Base-by-base conservation (phyloP, 1,140 invertebrate genomes). In the Brachionus koreanus region DNA sequence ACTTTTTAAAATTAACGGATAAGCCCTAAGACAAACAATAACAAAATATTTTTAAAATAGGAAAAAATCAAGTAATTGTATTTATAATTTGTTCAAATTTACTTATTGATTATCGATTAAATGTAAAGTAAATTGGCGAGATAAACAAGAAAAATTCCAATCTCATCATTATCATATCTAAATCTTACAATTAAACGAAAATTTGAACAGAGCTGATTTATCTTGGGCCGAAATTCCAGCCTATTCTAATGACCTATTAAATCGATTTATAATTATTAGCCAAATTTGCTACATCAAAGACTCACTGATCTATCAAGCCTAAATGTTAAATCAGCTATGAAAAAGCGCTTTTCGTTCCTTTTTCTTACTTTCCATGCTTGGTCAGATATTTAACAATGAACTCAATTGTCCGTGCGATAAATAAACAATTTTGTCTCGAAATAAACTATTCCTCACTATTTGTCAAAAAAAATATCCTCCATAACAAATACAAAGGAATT, bases 321-420 rank as follows among this genome's bases (percentile, higher is more conserved):
- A 42, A 72, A 72, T 72, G 67, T 23, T 72, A 72, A 72, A 72
- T 72, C 67, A 72, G 67, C 67, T 42, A 72, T 72, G 37, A 72
- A 69, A 72, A 72, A 39, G 37, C 37, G 33, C 67, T 72, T 42
- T 16, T 72, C 35, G n/a, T 72, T 72, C 37, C 37, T 72, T 23
- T 39, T 72, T 39, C 37, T 42, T 39, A 39, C 25, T 69, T 33
- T 33, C 57, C 49, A 57, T 57, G 49, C 49, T 57, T 57, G 49
- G 49, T 19, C 49, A 57, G 49, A 57, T 57, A 57, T 57, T 57
- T 9, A 57, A 57, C 49, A 57, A 57, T 57, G 19, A 57, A 65
- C 63, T 65, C 63, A 65, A 65, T 65, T 65, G 49, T 57, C 49
- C 49, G 49, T 57, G 49, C 3, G 9, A 57, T 65, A 37, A 65